Evolutionary conservation across 2,888 invertebrate species (phyloP).

Genomic region (Helleia helle): DNA sequence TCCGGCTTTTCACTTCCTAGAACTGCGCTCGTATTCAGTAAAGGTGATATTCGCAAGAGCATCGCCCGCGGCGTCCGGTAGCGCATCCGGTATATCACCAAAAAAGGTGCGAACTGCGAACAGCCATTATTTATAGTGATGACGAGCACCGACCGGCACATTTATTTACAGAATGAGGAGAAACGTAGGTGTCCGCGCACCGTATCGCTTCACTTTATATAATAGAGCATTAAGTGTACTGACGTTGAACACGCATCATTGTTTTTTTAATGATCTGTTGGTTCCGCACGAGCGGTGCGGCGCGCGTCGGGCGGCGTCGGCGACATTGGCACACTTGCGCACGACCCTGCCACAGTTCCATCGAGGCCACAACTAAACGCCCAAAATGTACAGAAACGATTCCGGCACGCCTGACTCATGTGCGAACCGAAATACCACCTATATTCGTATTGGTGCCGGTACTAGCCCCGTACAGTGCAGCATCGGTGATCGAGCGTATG

Average conservation of each 20-base stretch:
- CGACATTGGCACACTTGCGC: conserved; percentile 71
- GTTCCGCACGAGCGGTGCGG: conserved; percentile 59
- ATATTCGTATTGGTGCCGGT: background rate
- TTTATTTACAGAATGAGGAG: conserved; percentile 56
- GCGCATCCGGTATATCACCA: conserved; percentile 66
- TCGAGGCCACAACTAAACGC: conserved; percentile 63
- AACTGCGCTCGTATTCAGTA: conserved; percentile 25
- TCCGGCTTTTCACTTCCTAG: conserved; percentile 49
- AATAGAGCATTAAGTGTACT: conserved; percentile 10
- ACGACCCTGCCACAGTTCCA: conserved; percentile 53
- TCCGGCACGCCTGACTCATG: conserved; percentile 63
- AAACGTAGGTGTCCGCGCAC: conserved; percentile 38
- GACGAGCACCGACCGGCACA: conserved; percentile 50
- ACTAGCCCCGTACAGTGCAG: conserved; percentile 2
- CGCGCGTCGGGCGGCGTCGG: conserved; percentile 31
- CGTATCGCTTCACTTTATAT: no score
- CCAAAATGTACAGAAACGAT: conserved; percentile 58
- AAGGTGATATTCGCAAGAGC: conserved; percentile 48
- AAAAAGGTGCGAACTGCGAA: conserved; percentile 72
- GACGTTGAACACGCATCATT: conserved; percentile 18
- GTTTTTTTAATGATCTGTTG: conserved; percentile 26
- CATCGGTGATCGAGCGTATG: background rate
- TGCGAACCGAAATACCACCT: conserved; percentile 27
- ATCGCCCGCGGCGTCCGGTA: conserved; percentile 64
- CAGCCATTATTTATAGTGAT: conserved; percentile 61